A percentile compares a stretch with the other conserved stretches of the same genome.
Evolutionary conservation across 2,113 vertebrate species (phyloP).

Genomic region (Felis chaus): DNA sequence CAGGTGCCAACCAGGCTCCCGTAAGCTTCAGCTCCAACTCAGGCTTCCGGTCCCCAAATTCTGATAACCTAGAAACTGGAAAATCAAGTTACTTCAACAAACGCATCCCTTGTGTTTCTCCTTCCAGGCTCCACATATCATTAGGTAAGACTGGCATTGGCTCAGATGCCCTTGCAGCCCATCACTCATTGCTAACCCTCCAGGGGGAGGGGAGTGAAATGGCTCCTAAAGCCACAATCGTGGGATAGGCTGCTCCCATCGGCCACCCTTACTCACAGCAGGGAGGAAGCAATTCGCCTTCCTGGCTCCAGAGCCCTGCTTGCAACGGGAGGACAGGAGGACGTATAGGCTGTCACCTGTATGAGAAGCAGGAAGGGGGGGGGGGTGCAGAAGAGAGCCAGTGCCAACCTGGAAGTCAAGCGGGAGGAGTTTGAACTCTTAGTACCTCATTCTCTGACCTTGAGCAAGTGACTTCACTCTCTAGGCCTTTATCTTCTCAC

Average conservation of each 20-base stretch:
- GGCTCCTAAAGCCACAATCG: neutral
- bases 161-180: neutral
- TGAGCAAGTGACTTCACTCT: slow-evolving; percentile 14
- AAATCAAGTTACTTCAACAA: slow-evolving; percentile 74
- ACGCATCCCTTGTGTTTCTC: slow-evolving; percentile 63
- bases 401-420: neutral
- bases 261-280: neutral
- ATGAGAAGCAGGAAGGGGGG: neutral
- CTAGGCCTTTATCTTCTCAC: neutral
- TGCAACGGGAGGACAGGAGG: neutral
- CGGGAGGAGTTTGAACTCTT: neutral
- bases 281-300: neutral
- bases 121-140: slow-evolving; percentile 36
- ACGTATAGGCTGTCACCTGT: neutral
- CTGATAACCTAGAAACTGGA: slow-evolving; percentile 66
- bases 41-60: slow-evolving; percentile 56
- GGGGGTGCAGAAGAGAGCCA: neutral
- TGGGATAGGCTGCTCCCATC: neutral
- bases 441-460: neutral
- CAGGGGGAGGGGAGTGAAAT: neutral
- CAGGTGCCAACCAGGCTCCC: neutral
- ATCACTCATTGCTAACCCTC: slow-evolving; percentile 19
- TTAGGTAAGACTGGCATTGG: neutral
- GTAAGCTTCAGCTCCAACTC: neutral
- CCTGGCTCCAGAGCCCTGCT: neutral